These are phyloP conservation scores for Peromyscus maniculatus DNA, from an alignment of 2,113 vertebrate species.

Conservation along the genomic window DNA sequence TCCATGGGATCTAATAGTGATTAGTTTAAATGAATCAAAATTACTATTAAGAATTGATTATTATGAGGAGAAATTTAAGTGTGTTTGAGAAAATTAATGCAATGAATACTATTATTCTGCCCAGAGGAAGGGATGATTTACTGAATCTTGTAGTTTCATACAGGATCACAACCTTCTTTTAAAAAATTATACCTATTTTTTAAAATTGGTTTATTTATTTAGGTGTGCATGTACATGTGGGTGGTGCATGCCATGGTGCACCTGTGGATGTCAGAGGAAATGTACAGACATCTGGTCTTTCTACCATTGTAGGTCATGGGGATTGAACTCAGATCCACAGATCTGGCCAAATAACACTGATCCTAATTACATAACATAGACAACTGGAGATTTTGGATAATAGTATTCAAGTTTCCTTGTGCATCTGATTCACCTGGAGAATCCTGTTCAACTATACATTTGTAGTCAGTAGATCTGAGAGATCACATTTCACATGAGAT, in stretches of 20 bases:
- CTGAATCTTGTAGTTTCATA: background rate
- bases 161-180: background rate
- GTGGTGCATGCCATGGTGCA: too few relatives aligned
- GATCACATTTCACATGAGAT: background rate
- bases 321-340: background rate
- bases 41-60: slow-evolving; percentile 60
- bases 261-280: background rate
- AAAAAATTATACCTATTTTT: too few relatives aligned
- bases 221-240: background rate
- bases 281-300: too few relatives aligned
- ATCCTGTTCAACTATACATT: slow-evolving; percentile 32
- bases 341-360: background rate
- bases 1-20: slow-evolving; percentile 1
- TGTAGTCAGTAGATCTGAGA: background rate
- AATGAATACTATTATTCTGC: slow-evolving; percentile 50
- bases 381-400: background rate
- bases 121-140: background rate
- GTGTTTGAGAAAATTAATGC: slow-evolving; percentile 61
- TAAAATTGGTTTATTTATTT: background rate
- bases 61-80: slow-evolving; percentile 48
- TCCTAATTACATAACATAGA: background rate
- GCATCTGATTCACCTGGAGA: background rate
- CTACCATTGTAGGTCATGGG: too few relatives aligned
- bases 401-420: background rate
- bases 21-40: slow-evolving; percentile 69